Conservation (phyloP, 2,113 vertebrate species). For the Heloderma charlesbogerti region DNA sequence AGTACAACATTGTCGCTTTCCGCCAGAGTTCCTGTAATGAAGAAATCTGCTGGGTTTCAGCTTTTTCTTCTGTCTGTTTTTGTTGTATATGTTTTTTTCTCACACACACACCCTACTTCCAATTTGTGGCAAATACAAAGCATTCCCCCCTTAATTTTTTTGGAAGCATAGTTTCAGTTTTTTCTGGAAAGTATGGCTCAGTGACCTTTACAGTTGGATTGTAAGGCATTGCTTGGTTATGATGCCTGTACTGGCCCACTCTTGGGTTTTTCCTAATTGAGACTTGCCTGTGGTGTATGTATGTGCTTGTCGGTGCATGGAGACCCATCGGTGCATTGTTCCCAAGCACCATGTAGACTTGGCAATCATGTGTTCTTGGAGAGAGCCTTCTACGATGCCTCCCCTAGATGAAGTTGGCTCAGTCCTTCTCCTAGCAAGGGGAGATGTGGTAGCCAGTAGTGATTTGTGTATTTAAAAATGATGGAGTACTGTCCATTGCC, state of each 20-base stretch:
- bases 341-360: neutral
- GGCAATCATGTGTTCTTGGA: too few species aligned
- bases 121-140: neutral
- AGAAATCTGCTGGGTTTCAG: neutral
- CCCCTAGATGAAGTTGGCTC: too few species aligned
- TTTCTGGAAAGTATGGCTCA: neutral
- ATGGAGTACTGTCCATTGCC: neutral
- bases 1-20: too few species aligned
- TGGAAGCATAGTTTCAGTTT: accelerated
- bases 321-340: neutral
- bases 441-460: neutral
- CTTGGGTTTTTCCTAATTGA: neutral
- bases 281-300: neutral
- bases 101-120: accelerated
- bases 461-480: neutral
- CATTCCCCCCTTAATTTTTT: accelerated
- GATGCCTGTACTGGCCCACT: neutral
- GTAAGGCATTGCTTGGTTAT: too few species aligned
- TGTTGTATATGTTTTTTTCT: accelerated
- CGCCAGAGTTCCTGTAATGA: too few species aligned
- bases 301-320: neutral
- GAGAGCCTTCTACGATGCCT: neutral
- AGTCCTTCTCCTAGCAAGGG: too few species aligned
- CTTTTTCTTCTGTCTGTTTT: neutral
- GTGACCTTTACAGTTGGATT: neutral